Percentiles rank a stretch among this genome's conserved stretches.
Conservation (phyloP, 1,140 invertebrate genomes). For the Chlorops oryzae region DNA sequence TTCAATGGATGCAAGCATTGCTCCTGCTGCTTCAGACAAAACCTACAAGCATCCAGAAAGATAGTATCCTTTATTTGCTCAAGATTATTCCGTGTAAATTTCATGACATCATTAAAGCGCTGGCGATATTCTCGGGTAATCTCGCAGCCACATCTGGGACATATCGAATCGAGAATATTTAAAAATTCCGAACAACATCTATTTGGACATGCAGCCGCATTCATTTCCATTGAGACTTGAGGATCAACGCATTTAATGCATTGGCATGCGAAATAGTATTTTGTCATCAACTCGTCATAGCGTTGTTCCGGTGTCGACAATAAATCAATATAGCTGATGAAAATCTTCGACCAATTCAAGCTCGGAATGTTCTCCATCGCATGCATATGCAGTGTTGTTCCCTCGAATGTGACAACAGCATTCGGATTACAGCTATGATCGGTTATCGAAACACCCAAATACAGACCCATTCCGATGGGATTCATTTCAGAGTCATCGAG, state of each 20-base stretch:
- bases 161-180: slow-evolving; percentile 47
- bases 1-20: slow-evolving; percentile 67
- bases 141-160: slow-evolving; percentile 55
- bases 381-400: slow-evolving; percentile 68
- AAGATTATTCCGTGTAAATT: slow-evolving; percentile 61
- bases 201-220: slow-evolving; percentile 61
- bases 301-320: slow-evolving; percentile 63
- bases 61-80: slow-evolving; percentile 58
- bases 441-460: slow-evolving; percentile 76
- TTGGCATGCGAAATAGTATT: slow-evolving; percentile 80
- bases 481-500: slow-evolving; percentile 70
- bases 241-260: slow-evolving; percentile 68
- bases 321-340: slow-evolving; percentile 77
- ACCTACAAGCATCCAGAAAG: slow-evolving; percentile 66
- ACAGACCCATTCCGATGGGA: slow-evolving; percentile 75
- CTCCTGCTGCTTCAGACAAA: slow-evolving; percentile 64
- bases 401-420: slow-evolving; percentile 76
- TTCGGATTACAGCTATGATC: slow-evolving; percentile 89
- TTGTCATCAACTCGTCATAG: slow-evolving; percentile 60
- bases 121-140: slow-evolving; percentile 55
- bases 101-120: slow-evolving; percentile 58
- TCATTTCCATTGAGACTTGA: slow-evolving; percentile 52
- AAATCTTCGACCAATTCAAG: slow-evolving; percentile 68
- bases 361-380: slow-evolving; percentile 62
- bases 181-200: slow-evolving; percentile 54